Base-by-base conservation (phyloP, 2,113 vertebrate genomes). In the Myotis davidii region DNA sequence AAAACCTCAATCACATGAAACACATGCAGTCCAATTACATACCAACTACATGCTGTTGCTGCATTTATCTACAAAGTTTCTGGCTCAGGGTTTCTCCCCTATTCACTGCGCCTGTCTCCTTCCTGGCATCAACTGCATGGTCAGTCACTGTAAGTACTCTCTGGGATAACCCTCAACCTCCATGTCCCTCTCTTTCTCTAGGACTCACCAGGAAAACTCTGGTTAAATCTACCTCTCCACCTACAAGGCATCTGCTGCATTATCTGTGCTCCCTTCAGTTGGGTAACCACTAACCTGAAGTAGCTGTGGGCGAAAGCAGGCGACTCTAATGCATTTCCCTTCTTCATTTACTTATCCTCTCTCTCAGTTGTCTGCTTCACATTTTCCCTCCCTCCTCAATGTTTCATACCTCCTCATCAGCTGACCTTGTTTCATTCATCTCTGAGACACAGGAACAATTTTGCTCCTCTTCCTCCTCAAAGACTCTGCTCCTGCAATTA, bases 1-100 rank as follows among this genome's bases (percentile, higher is more conserved):
- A 25, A 59, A 23, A 59, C 56, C 56, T 59, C 56, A 3, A 10
- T 23, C 21, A 59, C 56, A 59, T 9, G 56, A 9, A 7, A 79
- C 73, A 37, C 2, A 14, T 0, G 32, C 20, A 9, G 23, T 54
- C 39, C 37, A 12, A 37, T 5, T 34, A 6, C 2, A 12, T 13
- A 17, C 42, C 5, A 37, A 21, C 61, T 18, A 17, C 21, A 6
- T 0, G 1, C 1, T 10, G 18, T 0, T 23, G 59, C 0, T 34
- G 9, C 45, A 37, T 37, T 50, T 27, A 61, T 23, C 64, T 29
- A 29, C 25, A 72, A 65, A 54, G 64, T 65, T 50, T 73, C 70
- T 11, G 61, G 23, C 54, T 70, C 23, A 16, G 18, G 42, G 20
- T 25, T 34, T 59, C 65, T 50, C 50, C 18, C 32, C 86, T n/a